Base-by-base conservation (phyloP, 2,797 vertebrate species). In the Pseudochirops cupreus region DNA sequence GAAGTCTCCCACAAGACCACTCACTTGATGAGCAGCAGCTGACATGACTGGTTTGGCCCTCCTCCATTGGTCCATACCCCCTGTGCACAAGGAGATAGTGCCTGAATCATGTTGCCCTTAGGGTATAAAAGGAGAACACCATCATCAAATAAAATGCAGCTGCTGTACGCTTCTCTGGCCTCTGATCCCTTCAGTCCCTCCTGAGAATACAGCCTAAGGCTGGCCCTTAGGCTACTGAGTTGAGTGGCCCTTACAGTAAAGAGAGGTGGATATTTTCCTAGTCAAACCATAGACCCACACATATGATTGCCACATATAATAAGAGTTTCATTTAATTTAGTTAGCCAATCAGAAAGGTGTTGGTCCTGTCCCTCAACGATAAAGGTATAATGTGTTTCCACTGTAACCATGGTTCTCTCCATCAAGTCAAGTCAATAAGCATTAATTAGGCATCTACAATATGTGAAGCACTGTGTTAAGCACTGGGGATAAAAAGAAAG, bases 281-380 rank as follows among this genome's bases (percentile, higher is more conserved):
- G 39, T 50, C 74, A 87, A 46, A 50, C 74, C 21, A 87, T 50
- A 21, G 39, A 26, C 39, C 2, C 74, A 87, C 74, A 46, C 74
- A 82, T 24, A 46, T 31, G 33, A 82, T 24, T 10, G 21, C 39
- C 7, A 46, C 24, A 82, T 82, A 7, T 1, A 6, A 50, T 58
- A 92, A 95, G 11, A 91, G 93, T 50, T 56, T 92, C 52, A 93
- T 94, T 93, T 33, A 95, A 94, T 57, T 82, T 93, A 29, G 94
- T 91, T 21, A 91, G 55, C 31, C 53, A 53, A 93, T 39, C 0
- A 0, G 13, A 28, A 14, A 95, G 91, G 14, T 91, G 50, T 31
- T 87, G 12, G 39, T 87, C 39, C 74, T 87, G 39, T 87, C 21
- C 39, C 10, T 87, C 39, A 87, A 50, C 9, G 12, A 87, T 50